Base-by-base conservation (phyloP, 1,140 invertebrate genomes). In the Tenebrio molitor region DNA sequence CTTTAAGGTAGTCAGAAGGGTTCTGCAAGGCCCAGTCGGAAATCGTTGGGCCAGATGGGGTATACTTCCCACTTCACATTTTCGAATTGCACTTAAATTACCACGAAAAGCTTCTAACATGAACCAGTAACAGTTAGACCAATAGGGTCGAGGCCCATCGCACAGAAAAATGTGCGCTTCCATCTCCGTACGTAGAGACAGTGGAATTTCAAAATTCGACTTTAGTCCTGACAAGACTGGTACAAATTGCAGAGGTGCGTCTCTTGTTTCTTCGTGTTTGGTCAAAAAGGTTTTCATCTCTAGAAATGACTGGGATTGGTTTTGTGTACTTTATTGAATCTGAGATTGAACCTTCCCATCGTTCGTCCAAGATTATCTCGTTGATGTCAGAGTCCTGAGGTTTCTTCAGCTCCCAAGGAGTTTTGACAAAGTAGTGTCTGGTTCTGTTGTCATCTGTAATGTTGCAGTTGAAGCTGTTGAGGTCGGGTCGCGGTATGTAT, bases 121-220 rank as follows among this genome's bases (percentile, higher is more conserved):
- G 29, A 71, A 36, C 69, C 69, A 71, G 42, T 63, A 63, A 44
- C 69, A 71, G n/a, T 71, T 71, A n/a, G n/a, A n/a, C n/a, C n/a
- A n/a, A n/a, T n/a, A n/a, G 0, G 53, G 44, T 6, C 8, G 5
- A 5, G n/a, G 15, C 15, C 34, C 50, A 25, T 71, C 69, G 29
- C 69, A 71, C 17, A 71, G 15, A 42, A 62, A 71, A 4, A 71
- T 46, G 15, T 71, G 69, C n/a, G 69, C 69, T 42, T 71, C 69
- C 1, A 42, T 2, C 19, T 71, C 15, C 3, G 25, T 25, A 39
- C 36, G 53, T 17, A 71, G 4, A 44, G 53, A 64, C 1, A 71
- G 62, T 25, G 69, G 69, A 7, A 71, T 71, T 63, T 39, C 39
- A 34, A 70, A 70, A 62, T 70, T 12, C 10, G 29, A 7, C 41